phyloP scores from a whole-genome alignment of 1,140 invertebrate species.

The Akabosia matsudoensis region DNA sequence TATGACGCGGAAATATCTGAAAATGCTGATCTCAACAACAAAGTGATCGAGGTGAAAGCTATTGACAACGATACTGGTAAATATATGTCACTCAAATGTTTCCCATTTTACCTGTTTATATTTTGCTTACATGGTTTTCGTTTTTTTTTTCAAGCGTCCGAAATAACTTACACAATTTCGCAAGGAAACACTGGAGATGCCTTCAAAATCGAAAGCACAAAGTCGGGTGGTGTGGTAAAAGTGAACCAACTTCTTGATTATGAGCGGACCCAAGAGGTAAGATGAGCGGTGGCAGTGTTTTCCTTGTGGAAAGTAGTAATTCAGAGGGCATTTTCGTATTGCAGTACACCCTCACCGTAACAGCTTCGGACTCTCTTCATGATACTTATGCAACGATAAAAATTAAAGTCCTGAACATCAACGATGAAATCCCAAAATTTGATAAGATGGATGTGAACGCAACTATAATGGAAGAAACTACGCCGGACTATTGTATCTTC shows the following conservation, averaged over 20 bases:
- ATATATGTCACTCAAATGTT: background rate
- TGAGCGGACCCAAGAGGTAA: conserved; percentile 68
- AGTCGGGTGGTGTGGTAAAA: conserved; percentile 71
- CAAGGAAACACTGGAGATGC: conserved; percentile 72
- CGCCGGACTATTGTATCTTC: conserved; percentile 63
- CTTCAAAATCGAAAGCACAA: conserved; percentile 67
- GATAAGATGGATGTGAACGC: conserved; percentile 62
- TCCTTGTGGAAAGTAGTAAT: no score
- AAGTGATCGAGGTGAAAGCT: conserved; percentile 78
- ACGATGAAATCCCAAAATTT: conserved; percentile 63
- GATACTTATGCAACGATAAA: conserved; percentile 70
- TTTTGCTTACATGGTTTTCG: conserved; percentile 17
- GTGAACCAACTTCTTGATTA: conserved; percentile 76
- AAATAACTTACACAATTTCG: conserved; percentile 74
- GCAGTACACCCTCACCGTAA: conserved; percentile 71
- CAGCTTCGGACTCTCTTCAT: conserved; percentile 72
- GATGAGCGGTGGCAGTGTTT: no score
- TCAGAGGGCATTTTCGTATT: no score
- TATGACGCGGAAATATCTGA: conserved; percentile 78
- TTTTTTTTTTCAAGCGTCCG: conserved; percentile 58
- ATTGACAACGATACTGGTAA: conserved; percentile 67
- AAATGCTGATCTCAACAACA: conserved; percentile 72
- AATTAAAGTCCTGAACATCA: conserved; percentile 68
- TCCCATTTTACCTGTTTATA: background rate
- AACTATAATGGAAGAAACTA: conserved; percentile 66